Evolutionary conservation across 1,140 invertebrate genomes (phyloP).

Genomic region (Lucilia sericata): DNA sequence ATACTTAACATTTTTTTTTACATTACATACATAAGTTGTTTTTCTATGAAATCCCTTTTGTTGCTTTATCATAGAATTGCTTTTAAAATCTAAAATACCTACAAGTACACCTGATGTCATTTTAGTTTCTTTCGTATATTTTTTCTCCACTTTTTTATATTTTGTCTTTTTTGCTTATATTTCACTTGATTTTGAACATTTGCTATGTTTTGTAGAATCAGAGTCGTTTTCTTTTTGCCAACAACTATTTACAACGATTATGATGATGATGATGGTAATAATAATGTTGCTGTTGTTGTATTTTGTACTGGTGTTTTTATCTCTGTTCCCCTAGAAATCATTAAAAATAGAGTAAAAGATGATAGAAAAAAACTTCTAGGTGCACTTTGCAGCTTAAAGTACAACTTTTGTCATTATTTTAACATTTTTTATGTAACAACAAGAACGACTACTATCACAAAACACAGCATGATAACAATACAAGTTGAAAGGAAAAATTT

Average conservation of each 20-base stretch:
- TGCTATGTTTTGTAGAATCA: background rate
- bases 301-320: background rate
- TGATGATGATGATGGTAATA: conserved; percentile 11
- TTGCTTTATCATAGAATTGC: conserved; percentile 6
- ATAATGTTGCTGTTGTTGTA: background rate
- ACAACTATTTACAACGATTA: background rate
- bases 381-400: conserved; percentile 21
- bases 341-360: background rate
- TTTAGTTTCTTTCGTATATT: background rate
- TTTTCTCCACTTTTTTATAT: too few relatives aligned
- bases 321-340: conserved; percentile 4
- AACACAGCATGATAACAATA: too few relatives aligned
- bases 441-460: background rate
- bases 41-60: background rate
- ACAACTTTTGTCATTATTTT: background rate
- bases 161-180: background rate
- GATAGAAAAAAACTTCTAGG: conserved; percentile 1
- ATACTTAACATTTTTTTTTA: background rate
- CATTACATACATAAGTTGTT: background rate
- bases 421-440: too few relatives aligned
- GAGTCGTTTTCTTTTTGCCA: background rate
- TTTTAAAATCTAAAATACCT: conserved; percentile 17
- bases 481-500: too few relatives aligned
- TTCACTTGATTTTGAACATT: conserved; percentile 10
- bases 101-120: conserved; percentile 22